These are phyloP conservation scores for Gracilinanus agilis DNA, from an alignment of 2,113 vertebrate genomes.

Conservation along the genomic window DNA sequence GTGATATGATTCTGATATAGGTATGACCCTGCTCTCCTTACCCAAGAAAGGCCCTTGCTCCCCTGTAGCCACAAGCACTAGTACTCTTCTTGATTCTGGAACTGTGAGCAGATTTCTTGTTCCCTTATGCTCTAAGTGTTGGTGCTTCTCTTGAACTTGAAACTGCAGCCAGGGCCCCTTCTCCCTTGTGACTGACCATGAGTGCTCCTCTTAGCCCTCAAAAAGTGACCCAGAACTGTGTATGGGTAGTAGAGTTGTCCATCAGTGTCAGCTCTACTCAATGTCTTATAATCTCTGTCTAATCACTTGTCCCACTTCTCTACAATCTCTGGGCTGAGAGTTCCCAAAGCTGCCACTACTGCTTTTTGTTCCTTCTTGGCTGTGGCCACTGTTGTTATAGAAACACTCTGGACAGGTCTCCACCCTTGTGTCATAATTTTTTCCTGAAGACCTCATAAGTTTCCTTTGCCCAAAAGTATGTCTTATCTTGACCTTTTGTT, in stretches of 20 bases:
- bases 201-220: neutral
- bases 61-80: no score
- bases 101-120: no score
- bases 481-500: neutral
- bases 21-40: no score
- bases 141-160: no score
- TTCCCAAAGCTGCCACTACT: no score
- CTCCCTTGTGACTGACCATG: neutral
- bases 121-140: no score
- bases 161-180: neutral
- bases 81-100: no score
- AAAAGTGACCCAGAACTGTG: neutral
- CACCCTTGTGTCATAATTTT: neutral
- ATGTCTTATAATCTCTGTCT: neutral
- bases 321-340: neutral
- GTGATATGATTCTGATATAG: no score
- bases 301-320: neutral
- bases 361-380: no score
- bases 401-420: neutral
- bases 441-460: neutral
- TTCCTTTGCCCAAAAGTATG: neutral
- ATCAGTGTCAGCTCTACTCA: neutral
- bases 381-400: neutral
- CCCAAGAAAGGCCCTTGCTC: no score
- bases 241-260: neutral